Base-by-base conservation (phyloP, 1,140 invertebrate species). In the Drosophila parvula region DNA sequence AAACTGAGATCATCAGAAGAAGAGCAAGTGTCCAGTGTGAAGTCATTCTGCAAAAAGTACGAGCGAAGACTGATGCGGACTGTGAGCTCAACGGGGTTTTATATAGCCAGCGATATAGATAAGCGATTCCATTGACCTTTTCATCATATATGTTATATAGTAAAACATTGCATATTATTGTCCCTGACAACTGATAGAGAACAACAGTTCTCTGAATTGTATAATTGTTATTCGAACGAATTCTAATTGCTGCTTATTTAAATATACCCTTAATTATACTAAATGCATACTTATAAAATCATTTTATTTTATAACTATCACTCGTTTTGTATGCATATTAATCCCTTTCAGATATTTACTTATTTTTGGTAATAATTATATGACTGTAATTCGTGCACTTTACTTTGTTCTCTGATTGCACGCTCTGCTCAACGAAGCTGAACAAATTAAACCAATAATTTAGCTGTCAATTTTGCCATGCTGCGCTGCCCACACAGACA, bases 401-500 rank as follows among this genome's bases (percentile, higher is more conserved):
- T n/a, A 16, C 4, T 18, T 53, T 61, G 45, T 61, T 32, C 32
- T 28, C 34, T 47, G 48, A 22, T 30, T 67, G 47, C 16, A 41
- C 38, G 16, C 38, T 40, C 18, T 22, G 32, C 22, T 9, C 14
- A n/a, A 47, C 7, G 28, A 10, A 27, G 43, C 36, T n/a, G 7
- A 9, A 40, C 5, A 45, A 70, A 78, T 70, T 58, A 53, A 70
- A 63, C 43, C 57, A 62, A 70, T 78, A 63, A 70, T 78, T 78
- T 55, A 44, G 53, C 44, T 77, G 61, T 57, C 59, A 57, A 47
- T 70, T 76, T 57, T n/a, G 41, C 44, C 57, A 70, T 63, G 77
- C 70, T 79, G 76, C 63, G 63, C 70, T 79, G 48, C n/a, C 55
- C 63, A 70, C 63, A 70, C 65, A 81, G 38, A 43, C 45, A 47